Base-by-base conservation (phyloP, 2,797 vertebrate species). In the Buceros bicornis region DNA sequence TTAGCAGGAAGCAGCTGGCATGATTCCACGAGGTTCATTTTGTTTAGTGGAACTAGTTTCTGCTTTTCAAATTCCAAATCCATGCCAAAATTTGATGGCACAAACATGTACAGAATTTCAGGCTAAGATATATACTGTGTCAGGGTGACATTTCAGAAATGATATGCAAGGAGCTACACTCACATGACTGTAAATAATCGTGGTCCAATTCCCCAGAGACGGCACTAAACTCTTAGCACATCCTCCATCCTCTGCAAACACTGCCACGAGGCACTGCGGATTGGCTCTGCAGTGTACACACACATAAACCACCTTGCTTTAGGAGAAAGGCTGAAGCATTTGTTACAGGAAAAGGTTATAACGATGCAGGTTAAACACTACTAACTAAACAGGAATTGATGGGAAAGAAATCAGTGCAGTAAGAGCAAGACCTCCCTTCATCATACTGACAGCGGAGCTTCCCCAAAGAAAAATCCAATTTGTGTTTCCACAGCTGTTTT, bases 101-200 rank as follows among this genome's bases (percentile, higher is more conserved):
- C 40, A 91, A 79, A 95, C 71, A 91, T n/a, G 67, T 76, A 89
- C 16, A 50, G 86, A 85, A 61, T 94, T 95, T 95, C 86, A 81
- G 60, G 33, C 37, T 82, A 54, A 53, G 56, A 57, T 82, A 33
- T 45, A n/a, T 13, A 60, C 9, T 54, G 54, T 64, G 76, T 84
- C 64, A 88, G 60, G 85, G 72, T 95, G 96, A 95, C 96, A 95
- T 95, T 95, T 97, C 72, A 90, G 76, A 94, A 94, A 92, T 74
- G 0, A 77, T 87, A 94, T 93, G 83, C 87, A 87, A 81, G 67
- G 42, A 88, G 70, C 77, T 93, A 31, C 17, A 60, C 35, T 78
- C 62, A 42, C 8, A 18, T 64, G 77, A 53, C 71, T 86, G 78
- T 94, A 96, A 95, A 95, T 93, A 97, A 92, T 11, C 71, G 67